Evolutionary conservation across 2,797 vertebrate genomes (phyloP), one percentile per base, ranked within the genome.

Genomic region (Pithecia hirsuta): DNA sequence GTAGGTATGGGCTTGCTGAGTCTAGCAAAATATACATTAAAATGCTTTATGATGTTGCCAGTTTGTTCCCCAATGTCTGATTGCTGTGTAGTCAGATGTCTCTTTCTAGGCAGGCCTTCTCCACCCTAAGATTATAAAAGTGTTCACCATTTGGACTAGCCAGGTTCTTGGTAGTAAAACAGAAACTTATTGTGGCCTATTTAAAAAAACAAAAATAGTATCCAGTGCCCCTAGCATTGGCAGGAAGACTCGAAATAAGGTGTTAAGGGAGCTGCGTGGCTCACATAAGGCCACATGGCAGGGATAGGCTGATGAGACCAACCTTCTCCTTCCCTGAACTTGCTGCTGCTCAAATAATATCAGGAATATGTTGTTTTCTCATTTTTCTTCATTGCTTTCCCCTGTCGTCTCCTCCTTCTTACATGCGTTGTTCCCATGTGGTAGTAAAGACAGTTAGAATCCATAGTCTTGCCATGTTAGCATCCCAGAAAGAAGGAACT

Each of bases 81-180:
- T n/a, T 67, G 55, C 76, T 92, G 10, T 24, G 0, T 89, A 61
- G 85, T 96, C 52, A 86, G 50, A 75, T 72, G 41, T 84, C 0
- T 96, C 87, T 86, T 87, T 85, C 80, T 70, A n/a, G 80, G 74
- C 41, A 89, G 41, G 4, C 11, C 12, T 91, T 95, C 75, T 96
- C 57, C 30, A 84, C 46, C 59, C 1, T 39, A 92, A 88, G 20
- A 74, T 93, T 59, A 78, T 78, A 83, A 75, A 86, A 85, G 75
- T 88, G 30, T 94, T 91, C 85, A 55, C 75, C 81, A 67, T 8
- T 72, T 88, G 74, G 41, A 82, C 41, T 93, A 92, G 79, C 48
- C 41, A 89, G 30, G 50, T 52, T 95, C 87, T 96, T 92, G 70
- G 15, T 88, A 96, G 80, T 61, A 92, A 97, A 95, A 36, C 48